Evolutionary conservation across 2,797 vertebrate genomes (phyloP), one percentile per base, ranked within the genome.

Genomic region (Poeciliopsis gracilis): DNA sequence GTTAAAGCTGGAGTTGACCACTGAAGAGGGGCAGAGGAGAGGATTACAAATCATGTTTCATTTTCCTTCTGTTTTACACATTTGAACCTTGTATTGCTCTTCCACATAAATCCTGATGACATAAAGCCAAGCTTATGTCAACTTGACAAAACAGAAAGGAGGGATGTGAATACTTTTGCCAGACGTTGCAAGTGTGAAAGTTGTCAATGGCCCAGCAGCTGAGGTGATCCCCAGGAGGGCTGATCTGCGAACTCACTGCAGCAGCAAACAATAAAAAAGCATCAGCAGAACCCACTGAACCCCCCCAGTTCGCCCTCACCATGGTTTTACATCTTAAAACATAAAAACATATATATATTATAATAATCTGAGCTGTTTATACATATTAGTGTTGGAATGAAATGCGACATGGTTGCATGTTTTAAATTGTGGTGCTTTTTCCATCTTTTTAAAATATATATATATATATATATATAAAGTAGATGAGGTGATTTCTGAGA

Each of bases 191-290:
- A 73, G 73, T 85, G 55, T 76, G 66, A 72, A 81, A 76, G 72
- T 53, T 90, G 91, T 91, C 93, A 88, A 73, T 85, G 87, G 90
- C 88, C 85, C 78, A 88, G 90, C 75, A 88, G 73, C 87, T 84
- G 86, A 87, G 81, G 55, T 53, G 73, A 83, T 77, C 90, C 93
- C 85, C 90, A 69, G 59, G 88, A 83, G 91, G 81, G 59, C 82
- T 90, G 77, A 93, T 95, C 90, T 95, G 94, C 94, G 93, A 92
- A 94, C 93, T 93, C 93, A 93, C 93, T 94, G 92, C 95, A 94
- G 94, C 89, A 94, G 77, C 79, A 69, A 80, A 85, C 43, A 45
- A 85, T 75, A 75, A 78, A 41, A 80, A 82, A 89, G 88, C 84
- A 94, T 95, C 93, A 93, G 93, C 93, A 94, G 86, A 93, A 91